Evolutionary conservation across 2,113 vertebrate species (phyloP).

Genomic region (Regulus satrapa): DNA sequence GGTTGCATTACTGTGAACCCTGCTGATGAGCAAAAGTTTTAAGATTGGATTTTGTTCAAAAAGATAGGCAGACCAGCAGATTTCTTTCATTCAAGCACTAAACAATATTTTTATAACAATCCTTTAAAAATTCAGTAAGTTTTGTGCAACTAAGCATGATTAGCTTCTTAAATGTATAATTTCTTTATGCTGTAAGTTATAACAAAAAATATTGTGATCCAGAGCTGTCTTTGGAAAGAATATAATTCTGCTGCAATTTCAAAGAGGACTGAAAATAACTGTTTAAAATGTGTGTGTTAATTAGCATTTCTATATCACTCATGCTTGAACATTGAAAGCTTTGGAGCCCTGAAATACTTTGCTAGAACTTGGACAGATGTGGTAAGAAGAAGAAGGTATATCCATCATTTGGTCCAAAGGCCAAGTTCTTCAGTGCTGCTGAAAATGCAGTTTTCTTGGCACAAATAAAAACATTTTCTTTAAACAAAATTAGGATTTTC

Average conservation of each 20-base stretch:
- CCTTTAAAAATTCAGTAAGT: not conserved
- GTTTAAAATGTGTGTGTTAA: not conserved
- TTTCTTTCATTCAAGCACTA: not conserved
- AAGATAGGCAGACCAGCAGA: not conserved
- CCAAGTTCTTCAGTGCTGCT: not conserved
- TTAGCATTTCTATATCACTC: not conserved
- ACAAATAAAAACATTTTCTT: not conserved
- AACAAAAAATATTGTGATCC: not conserved
- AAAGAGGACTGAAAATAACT: not conserved
- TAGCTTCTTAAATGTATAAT: not conserved
- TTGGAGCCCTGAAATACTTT: not conserved
- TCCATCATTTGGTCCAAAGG: not conserved
- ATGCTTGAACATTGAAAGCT: not conserved
- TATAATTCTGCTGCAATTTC: not conserved
- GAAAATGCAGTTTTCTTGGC: slow-evolving; percentile 12
- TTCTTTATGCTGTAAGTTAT: not conserved
- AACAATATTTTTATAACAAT: not conserved
- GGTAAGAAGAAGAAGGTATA: not conserved
- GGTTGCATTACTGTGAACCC: not conserved
- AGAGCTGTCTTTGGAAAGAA: not conserved
- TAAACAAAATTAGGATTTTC: not conserved
- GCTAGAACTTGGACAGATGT: not conserved
- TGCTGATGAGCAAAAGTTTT: not conserved
- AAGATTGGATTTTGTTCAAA: not conserved
- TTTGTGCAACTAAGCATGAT: not conserved